These are phyloP conservation scores for Amiota minor DNA, from an alignment of 2,888 invertebrate species.

Conservation along the genomic window DNA sequence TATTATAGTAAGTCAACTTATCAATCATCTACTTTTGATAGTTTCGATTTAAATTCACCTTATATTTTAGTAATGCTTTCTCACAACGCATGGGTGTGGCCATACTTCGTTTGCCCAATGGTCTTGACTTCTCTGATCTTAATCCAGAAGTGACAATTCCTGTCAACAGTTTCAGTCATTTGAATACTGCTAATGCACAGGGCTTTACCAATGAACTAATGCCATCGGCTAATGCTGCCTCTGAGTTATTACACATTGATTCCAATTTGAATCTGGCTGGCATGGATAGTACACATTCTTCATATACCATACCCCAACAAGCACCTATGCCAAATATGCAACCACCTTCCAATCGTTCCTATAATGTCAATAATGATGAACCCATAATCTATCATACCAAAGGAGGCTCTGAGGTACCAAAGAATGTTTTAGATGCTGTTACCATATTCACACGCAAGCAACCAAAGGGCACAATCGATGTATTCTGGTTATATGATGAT, in stretches of 20 bases:
- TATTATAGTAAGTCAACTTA: conserved; percentile 85
- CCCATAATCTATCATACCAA: conserved; percentile 77
- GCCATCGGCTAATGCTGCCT: conserved; percentile 65
- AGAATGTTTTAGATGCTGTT: conserved; percentile 80
- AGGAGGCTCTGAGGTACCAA: conserved; percentile 78
- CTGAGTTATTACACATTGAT: conserved; percentile 79
- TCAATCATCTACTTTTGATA: not conserved
- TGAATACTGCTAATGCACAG: conserved; percentile 63
- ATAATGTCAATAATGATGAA: conserved; percentile 61
- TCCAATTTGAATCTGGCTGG: conserved; percentile 80
- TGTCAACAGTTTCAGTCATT: conserved; percentile 56
- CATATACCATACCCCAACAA: conserved; percentile 64
- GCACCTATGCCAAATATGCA: conserved; percentile 69
- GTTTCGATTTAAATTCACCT: not conserved
- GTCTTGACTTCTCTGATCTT: conserved; percentile 83
- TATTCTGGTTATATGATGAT: conserved; percentile 98
- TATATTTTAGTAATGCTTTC: conserved; percentile 84
- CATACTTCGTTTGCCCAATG: conserved; percentile 88
- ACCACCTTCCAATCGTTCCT: conserved; percentile 51
- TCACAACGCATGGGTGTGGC: conserved; percentile 93
- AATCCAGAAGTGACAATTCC: conserved; percentile 62
- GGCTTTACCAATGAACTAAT: conserved; percentile 66
- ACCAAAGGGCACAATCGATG: conserved; percentile 88
- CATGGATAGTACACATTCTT: conserved; percentile 70
- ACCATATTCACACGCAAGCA: conserved; percentile 85